Evolutionary conservation across 2,888 invertebrate species (phyloP).

Genomic region (Plebejus anna): DNA sequence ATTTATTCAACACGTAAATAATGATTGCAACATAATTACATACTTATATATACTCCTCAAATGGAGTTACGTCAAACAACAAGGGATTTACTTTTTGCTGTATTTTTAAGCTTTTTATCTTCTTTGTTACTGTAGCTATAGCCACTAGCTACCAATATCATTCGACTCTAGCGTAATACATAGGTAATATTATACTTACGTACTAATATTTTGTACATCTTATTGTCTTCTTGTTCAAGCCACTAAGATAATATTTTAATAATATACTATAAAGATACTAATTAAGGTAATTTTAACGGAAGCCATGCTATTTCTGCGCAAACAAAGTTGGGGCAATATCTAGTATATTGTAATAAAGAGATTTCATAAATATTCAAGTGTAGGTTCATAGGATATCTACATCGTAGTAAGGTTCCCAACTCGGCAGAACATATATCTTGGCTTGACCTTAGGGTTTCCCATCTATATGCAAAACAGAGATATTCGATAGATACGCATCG

Average conservation of each 20-base stretch:
- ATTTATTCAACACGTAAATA: neutral
- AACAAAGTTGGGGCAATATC: too few relatives aligned
- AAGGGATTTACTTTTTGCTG: neutral
- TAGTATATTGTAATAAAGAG: neutral
- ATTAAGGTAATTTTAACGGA: too few relatives aligned
- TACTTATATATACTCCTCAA: neutral
- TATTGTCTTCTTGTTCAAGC: too few relatives aligned
- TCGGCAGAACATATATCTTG: slow-evolving; percentile 11
- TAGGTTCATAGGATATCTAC: neutral
- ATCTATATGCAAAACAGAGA: slow-evolving; percentile 23
- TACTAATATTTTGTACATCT: too few relatives aligned
- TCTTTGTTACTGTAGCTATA: neutral
- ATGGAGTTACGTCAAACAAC: neutral
- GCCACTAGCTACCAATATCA: neutral
- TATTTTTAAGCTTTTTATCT: neutral
- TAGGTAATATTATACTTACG: too few relatives aligned
- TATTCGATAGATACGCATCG: slow-evolving; percentile 9
- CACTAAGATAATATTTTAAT: too few relatives aligned
- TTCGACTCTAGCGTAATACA: neutral
- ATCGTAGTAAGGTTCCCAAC: neutral
- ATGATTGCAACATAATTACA: neutral
- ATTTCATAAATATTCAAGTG: neutral
- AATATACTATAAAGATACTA: too few relatives aligned
- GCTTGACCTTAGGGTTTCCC: slow-evolving; percentile 6
- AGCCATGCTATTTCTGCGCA: too few relatives aligned